Conservation (phyloP, 2,797 vertebrate genomes). For the Limnodromus scolopaceus region DNA sequence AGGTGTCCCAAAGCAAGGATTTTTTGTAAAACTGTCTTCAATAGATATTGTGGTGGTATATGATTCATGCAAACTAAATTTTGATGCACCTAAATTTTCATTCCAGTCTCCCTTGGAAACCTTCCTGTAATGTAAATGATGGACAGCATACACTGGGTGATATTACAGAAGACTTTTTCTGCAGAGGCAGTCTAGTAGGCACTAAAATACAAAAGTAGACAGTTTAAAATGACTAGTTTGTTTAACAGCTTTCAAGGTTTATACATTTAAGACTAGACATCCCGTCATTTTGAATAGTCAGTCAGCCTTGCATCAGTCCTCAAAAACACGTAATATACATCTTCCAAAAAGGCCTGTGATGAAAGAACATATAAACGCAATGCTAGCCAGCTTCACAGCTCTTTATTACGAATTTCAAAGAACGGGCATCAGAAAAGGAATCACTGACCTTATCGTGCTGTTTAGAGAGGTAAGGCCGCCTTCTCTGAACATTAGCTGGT, state of each 20-base stretch:
- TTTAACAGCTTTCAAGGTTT: neutral
- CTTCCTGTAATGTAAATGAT: neutral
- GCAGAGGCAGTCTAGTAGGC: neutral
- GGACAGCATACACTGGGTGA: neutral
- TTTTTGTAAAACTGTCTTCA: neutral
- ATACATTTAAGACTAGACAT: neutral
- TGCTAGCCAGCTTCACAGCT: neutral
- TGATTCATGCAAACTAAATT: neutral
- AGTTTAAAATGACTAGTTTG: neutral
- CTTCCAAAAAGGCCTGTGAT: neutral
- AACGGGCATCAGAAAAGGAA: neutral
- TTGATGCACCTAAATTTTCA: neutral
- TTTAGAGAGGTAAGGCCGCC: neutral
- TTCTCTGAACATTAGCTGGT: neutral
- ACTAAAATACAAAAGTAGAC: neutral
- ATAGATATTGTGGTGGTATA: neutral
- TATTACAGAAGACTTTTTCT: neutral
- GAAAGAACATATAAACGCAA: neutral
- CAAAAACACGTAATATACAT: neutral
- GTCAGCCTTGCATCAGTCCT: neutral
- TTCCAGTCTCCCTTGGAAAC: neutral
- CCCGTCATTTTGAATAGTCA: neutral
- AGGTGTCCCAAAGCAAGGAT: neutral
- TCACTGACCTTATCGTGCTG: accelerated
- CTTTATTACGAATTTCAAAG: neutral